A percentile compares a stretch with the other conserved stretches of the same genome.
phyloP scores from a whole-genome alignment of 2,797 vertebrate species.

The Ceryle rudis region DNA sequence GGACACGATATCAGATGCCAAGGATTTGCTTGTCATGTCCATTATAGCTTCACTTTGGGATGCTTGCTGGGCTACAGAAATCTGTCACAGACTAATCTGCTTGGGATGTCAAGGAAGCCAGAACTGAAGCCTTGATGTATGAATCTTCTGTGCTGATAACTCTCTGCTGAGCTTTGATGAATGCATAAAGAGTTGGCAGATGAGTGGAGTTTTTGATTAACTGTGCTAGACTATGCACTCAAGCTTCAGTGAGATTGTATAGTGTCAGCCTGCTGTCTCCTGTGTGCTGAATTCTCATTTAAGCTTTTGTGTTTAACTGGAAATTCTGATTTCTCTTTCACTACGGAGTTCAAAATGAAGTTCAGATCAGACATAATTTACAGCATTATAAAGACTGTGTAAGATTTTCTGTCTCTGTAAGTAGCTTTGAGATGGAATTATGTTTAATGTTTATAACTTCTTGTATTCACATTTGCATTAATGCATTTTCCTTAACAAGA shows the following conservation, averaged over 20 bases:
- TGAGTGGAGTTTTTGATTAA: conserved; percentile 72
- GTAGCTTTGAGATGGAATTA: conserved; percentile 67
- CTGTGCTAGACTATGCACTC: conserved; percentile 52
- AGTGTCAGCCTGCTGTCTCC: conserved; percentile 69
- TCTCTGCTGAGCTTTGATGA: conserved; percentile 72
- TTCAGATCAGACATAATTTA: conserved; percentile 70
- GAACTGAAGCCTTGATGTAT: conserved; percentile 57
- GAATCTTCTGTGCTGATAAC: conserved; percentile 61
- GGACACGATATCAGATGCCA: conserved; percentile 17
- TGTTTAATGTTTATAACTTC: conserved; percentile 64
- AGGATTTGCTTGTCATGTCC: conserved; percentile 52
- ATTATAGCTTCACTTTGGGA: neutral
- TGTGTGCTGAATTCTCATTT: conserved; percentile 67
- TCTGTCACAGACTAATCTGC: conserved; percentile 65
- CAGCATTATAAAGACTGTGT: conserved; percentile 29
- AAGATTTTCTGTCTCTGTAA: conserved; percentile 65
- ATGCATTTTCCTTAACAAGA: conserved; percentile 58
- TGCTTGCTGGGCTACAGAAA: conserved; percentile 45
- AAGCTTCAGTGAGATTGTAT: conserved; percentile 51
- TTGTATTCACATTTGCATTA: conserved; percentile 67
- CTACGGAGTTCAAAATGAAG: conserved; percentile 66
- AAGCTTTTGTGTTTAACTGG: conserved; percentile 65
- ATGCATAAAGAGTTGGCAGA: conserved; percentile 68
- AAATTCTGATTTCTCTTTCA: conserved; percentile 58
- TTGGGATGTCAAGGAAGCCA: conserved; percentile 60